Evolutionary conservation across 2,797 vertebrate genomes (phyloP), one percentile per base, ranked within the genome.

Genomic region (Spondyliosoma cantharus): DNA sequence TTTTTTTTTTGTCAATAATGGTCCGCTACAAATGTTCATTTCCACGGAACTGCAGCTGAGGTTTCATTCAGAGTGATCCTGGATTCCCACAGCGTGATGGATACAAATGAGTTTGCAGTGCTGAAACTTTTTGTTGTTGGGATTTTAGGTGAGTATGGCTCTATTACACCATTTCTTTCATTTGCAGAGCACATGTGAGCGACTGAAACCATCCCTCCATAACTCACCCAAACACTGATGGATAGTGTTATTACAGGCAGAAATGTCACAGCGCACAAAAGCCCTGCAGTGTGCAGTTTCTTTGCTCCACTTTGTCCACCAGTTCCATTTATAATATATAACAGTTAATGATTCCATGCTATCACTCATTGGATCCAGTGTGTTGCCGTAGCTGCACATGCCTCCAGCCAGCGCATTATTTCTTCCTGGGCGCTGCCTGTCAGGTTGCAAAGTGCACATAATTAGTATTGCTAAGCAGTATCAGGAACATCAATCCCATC

Each of bases 91-190:
- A 82, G 83, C 89, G 90, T 87, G 91, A 95, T 95, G 94, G 94
- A 94, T 90, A 86, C 87, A 88, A 87, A 93, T 86, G 90, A 76
- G 64, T 65, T 84, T 52, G 65, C 76, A 29, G 84, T 84, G 20
- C 70, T 93, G 52, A 93, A 94, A 94, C 91, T 95, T 93, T 93
- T 93, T 74, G 58, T 91, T 63, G 65, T 93, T 53, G 90, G 89
- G 62, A 73, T 94, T 83, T 78, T 93, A 59, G 92, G 94, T 95
- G 78, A 94, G 94, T 93, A 43, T 3, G 7, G 12, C 46, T 15
- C 0, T 15, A 17, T 49, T 52, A 19, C 13, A 22, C 22, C 1
- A 12, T 13, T 0, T 58, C 20, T n/a, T 14, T 3, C 3, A 32
- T 59, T 25, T 11, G 14, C 50, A 52, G 8, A 59, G 29, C 24